Evolutionary conservation across 2,797 vertebrate species (phyloP), one percentile per base, ranked within the genome.

Genomic region (Liasis olivaceus): DNA sequence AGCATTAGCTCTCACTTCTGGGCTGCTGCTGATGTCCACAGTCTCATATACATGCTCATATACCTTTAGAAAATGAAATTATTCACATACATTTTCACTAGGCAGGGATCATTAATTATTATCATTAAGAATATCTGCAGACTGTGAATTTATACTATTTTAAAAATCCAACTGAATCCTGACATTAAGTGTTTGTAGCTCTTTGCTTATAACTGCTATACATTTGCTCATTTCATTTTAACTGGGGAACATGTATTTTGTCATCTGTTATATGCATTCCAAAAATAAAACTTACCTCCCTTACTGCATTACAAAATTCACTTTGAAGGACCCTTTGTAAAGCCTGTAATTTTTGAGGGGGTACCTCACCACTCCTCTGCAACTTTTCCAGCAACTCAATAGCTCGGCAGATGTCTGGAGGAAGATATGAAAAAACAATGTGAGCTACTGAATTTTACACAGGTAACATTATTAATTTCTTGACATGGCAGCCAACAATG

Each of bases 41-140:
- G 99, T 99, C 97, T 99, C 99, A 92, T 99, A 99, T 2, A 99
- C 99, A 2, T 99, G 99, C 93, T 99, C 99, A 95, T 99, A 99
- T 15, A 99, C 99, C 99, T 99, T 97, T 84, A 58, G 94, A 95
- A 96, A 20, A 95, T 64, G 95, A 94, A 93, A 93, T 13, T 91
- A 60, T 42, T 59, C 31, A 92, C 92, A 64, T 6, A 87, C 9
- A 6, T 60, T 58, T 84, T 2, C 13, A 88, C 8, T 58, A n/a
- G 54, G 2, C 26, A 59, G 31, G 12, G 28, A 22, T 36, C 31
- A 31, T 51, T 51, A 51, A 51, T 51, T 7, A 54, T 54, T 54
- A 54, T 54, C 51, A 54, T 22, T 66, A 60, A 86, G 4, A 91
- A 36, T 54, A 72, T 69, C 51, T 13, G n/a, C 36, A 58, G 20